A percentile compares a stretch with the other conserved stretches of the same genome.
These are phyloP conservation scores for Trachythela sp. DNA, from an alignment of 64 coral and sea anemone genomes.

Conservation along the genomic window DNA sequence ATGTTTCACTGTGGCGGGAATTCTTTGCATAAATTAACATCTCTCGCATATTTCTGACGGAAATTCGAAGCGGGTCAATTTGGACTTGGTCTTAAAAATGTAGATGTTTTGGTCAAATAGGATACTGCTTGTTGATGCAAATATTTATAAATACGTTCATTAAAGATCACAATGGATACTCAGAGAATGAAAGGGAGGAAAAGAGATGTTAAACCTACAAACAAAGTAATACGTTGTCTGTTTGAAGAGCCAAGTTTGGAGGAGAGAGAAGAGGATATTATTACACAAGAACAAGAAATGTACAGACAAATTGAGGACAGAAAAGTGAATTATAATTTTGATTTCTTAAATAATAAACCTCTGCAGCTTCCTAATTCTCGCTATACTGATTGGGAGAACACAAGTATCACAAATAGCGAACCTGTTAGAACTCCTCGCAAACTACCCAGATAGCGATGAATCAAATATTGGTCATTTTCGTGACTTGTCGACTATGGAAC, in stretches of 20 bases:
- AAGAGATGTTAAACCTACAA: neutral
- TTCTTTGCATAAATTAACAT: neutral
- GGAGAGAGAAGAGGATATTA: no score
- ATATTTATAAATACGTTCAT: neutral
- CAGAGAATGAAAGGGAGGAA: neutral
- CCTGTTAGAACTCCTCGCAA: no score
- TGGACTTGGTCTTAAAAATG: neutral
- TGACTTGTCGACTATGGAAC: no score
- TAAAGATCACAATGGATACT: neutral
- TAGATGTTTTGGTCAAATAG: neutral
- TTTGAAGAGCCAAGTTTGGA: neutral
- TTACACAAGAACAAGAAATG: no score
- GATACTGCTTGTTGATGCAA: neutral
- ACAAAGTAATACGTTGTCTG: neutral
- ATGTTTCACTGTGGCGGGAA: neutral
- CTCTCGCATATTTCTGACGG: neutral
- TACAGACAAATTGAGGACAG: no score
- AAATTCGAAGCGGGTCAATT: neutral
- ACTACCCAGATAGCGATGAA: no score
- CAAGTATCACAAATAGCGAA: no score
- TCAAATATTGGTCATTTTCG: no score
- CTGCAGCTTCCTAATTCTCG: no score
- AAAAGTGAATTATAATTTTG: no score
- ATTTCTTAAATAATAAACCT: no score
- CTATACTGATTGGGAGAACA: no score